Base-by-base conservation (phyloP, 2,113 vertebrate species). In the Anolis carolinensis region DNA sequence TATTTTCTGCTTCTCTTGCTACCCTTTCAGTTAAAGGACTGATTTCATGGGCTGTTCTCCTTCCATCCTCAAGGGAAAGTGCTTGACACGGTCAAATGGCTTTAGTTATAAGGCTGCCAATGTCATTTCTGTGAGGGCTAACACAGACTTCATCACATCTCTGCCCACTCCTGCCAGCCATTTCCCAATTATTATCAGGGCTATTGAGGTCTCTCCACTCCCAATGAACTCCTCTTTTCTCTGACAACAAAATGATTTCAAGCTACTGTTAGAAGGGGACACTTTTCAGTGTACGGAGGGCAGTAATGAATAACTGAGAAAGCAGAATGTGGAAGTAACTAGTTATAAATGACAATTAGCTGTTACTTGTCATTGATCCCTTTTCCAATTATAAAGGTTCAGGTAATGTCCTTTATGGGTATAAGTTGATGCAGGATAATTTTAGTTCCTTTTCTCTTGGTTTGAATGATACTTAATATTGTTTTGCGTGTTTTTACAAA, bases 191-290 rank as follows among this genome's bases (percentile, higher is more conserved):
- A 87, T 44, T n/a, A 55, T 90, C 39, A 82, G 63, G 59, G 50
- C 81, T 88, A 70, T 36, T 62, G 84, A 72, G 2, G 81, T 48
- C 76, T 68, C 25, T 59, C n/a, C 87, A 62, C 30, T 59, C 52
- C 70, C 25, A 68, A 30, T 10, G 9, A 87, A 20, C 0, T 0
- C 5, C 36, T 73, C 71, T 83, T 52, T 36, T 87, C 20, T 89
- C 44, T 63, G 68, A 85, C 7, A 91, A 87, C 89, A 91, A 89
- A 73, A n/a, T 30, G 65, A 68, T 10, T 30, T 68, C 25, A 27
- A 27, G 30, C 30, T 6, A 68, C 11, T 59, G 55, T 18, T 9
- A 52, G 52, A 52, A 52, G 52, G 52, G 52, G 8, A 52, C 52
- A 52, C 52, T 52, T 52, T 14, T 52, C 52, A 5, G 52, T 52